Evolutionary conservation across 1,140 invertebrate species (phyloP).

Genomic region (Lethocerus indicus): DNA sequence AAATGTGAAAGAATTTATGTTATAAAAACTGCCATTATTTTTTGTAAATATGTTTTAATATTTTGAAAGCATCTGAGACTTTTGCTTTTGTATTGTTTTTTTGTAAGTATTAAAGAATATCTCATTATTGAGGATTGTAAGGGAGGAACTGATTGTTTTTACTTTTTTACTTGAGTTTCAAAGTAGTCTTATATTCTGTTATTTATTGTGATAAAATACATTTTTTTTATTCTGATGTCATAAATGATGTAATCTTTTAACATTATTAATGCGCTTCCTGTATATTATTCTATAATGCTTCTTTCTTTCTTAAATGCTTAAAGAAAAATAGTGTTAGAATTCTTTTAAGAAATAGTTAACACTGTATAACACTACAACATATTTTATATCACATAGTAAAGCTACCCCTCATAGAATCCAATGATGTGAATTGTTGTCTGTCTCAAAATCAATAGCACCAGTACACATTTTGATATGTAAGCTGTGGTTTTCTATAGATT

Average conservation of each 20-base stretch:
- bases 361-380: too few species aligned
- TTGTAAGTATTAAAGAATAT: neutral
- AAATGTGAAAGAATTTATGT: too few species aligned
- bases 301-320: too few species aligned
- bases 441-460: slow-evolving; percentile 87
- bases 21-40: slow-evolving; percentile 2
- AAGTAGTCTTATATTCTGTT: too few species aligned
- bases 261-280: too few species aligned
- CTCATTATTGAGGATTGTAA: neutral
- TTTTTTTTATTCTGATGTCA: too few species aligned
- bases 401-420: slow-evolving; percentile 91
- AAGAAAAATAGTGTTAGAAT: too few species aligned
- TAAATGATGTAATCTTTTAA: too few species aligned
- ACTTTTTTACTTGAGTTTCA: neutral
- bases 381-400: slow-evolving; percentile 93
- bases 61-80: neutral
- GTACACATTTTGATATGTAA: slow-evolving; percentile 91
- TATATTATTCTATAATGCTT: too few species aligned
- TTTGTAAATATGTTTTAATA: neutral
- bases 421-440: slow-evolving; percentile 71
- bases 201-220: too few species aligned
- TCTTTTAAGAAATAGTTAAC: too few species aligned
- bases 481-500: slow-evolving; percentile 85
- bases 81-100: neutral
- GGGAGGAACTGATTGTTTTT: neutral